Percentiles rank a stretch among this genome's conserved stretches.
phyloP scores from a whole-genome alignment of 1,140 invertebrate species.

The Ostrea edulis region DNA sequence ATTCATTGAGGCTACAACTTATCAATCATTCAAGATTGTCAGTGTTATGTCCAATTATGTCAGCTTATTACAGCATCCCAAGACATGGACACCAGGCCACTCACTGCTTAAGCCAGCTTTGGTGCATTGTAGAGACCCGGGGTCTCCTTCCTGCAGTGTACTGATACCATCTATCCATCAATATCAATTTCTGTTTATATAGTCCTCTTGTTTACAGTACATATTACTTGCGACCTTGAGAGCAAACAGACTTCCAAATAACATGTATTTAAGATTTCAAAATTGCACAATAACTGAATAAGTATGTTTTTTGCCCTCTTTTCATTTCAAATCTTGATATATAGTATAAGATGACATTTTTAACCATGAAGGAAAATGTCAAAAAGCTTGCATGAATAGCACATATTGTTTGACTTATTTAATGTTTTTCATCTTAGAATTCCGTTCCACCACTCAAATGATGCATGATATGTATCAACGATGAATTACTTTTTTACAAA shows the following conservation, averaged over 20 bases:
- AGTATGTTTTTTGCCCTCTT: background rate
- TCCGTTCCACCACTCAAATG: background rate
- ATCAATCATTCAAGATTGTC: conserved; percentile 29
- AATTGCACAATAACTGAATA: background rate
- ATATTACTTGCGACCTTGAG: background rate
- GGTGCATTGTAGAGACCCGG: background rate
- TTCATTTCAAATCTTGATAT: background rate
- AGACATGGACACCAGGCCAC: background rate
- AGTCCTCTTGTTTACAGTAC: background rate
- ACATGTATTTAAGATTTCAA: background rate
- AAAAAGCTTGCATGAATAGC: background rate
- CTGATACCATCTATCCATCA: conserved; percentile 3
- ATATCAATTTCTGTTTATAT: background rate
- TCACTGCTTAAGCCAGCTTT: conserved; percentile 23
- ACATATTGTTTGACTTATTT: background rate
- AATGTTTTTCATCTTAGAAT: background rate
- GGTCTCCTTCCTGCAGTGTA: background rate
- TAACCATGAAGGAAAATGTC: background rate
- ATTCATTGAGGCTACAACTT: conserved; percentile 1
- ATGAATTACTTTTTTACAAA: background rate
- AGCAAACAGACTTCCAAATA: background rate
- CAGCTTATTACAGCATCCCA: conserved; percentile 12
- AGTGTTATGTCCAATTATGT: conserved; percentile 28
- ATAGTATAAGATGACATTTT: background rate
- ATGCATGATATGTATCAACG: background rate